These are phyloP conservation scores for Semaprochilodus insignis DNA, from an alignment of 2,797 vertebrate species.

Conservation along the genomic window DNA sequence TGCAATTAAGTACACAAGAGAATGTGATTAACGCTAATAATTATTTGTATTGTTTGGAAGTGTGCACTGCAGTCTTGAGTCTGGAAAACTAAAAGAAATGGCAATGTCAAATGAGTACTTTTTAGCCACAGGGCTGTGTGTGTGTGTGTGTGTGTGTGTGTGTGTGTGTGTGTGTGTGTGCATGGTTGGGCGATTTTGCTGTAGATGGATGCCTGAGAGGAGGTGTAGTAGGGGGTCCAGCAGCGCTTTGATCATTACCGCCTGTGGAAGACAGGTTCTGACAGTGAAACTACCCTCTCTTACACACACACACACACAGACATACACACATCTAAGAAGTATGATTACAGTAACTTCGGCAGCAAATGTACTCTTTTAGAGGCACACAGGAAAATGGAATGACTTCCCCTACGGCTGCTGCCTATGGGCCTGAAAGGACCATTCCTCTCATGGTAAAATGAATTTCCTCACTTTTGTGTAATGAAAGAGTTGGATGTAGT, in stretches of 20 bases:
- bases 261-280: constrained; percentile 82
- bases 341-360: constrained; percentile 38
- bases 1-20: too few relatives aligned
- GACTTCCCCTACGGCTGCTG: constrained; percentile 7
- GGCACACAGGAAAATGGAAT: constrained; percentile 1
- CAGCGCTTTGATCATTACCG: constrained; percentile 82
- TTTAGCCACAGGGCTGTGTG: constrained; percentile 36
- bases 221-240: constrained; percentile 77
- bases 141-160: constrained; percentile 22
- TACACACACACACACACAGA: constrained; percentile 61
- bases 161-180: constrained; percentile 40
- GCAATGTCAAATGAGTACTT: constrained; percentile 28
- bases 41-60: too few relatives aligned
- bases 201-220: constrained; percentile 78
- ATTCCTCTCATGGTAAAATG: too few relatives aligned
- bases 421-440: background rate
- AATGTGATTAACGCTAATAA: too few relatives aligned
- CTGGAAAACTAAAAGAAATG: constrained; percentile 20
- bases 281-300: constrained; percentile 70
- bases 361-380: constrained; percentile 26
- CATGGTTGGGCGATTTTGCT: constrained; percentile 67
- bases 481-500: too few relatives aligned
- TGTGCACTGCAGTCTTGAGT: background rate
- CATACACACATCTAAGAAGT: constrained; percentile 52
- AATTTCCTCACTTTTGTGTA: too few relatives aligned